Evolutionary conservation across 1,140 invertebrate genomes (phyloP).

Genomic region (Gonatopus flavifemur): DNA sequence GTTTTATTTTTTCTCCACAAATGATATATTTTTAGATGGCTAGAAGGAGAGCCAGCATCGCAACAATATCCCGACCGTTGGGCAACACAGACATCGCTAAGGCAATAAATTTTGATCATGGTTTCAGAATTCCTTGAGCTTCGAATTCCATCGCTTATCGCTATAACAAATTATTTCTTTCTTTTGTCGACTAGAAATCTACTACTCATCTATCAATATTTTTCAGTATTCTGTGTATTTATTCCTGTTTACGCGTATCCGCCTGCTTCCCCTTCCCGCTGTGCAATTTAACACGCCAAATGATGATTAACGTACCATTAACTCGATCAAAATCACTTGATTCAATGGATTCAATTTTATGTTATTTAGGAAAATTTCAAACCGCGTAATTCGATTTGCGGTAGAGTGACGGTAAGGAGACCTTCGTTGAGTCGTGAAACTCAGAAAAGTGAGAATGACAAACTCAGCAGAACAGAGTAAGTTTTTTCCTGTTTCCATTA

Average conservation of each 20-base stretch:
- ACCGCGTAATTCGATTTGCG: slow-evolving; percentile 49
- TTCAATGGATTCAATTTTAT: slow-evolving; percentile 2
- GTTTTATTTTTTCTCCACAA: no score
- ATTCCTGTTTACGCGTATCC: no score
- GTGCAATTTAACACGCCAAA: no score
- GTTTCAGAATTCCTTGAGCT: neutral
- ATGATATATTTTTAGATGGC: slow-evolving; percentile 48
- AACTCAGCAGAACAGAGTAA: slow-evolving; percentile 46
- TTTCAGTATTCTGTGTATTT: no score
- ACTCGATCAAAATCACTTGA: neutral
- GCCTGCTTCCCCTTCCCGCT: no score
- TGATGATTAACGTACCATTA: neutral
- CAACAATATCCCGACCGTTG: slow-evolving; percentile 52
- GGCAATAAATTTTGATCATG: slow-evolving; percentile 39
- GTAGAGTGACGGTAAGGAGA: slow-evolving; percentile 44
- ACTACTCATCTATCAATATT: no score
- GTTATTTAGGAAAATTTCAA: slow-evolving; percentile 35
- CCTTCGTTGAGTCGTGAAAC: slow-evolving; percentile 46
- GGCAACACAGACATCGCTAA: slow-evolving; percentile 43
- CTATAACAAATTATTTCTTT: no score
- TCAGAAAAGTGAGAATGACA: slow-evolving; percentile 43
- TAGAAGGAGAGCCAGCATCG: slow-evolving; percentile 55
- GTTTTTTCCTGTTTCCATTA: slow-evolving; percentile 30
- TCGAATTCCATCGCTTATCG: slow-evolving; percentile 1
- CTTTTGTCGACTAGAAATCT: no score